These are phyloP conservation scores for Aplysina aerophoba DNA, from an alignment of 37 sponge, comb jelly and placozoan genomes.

Conservation along the genomic window DNA sequence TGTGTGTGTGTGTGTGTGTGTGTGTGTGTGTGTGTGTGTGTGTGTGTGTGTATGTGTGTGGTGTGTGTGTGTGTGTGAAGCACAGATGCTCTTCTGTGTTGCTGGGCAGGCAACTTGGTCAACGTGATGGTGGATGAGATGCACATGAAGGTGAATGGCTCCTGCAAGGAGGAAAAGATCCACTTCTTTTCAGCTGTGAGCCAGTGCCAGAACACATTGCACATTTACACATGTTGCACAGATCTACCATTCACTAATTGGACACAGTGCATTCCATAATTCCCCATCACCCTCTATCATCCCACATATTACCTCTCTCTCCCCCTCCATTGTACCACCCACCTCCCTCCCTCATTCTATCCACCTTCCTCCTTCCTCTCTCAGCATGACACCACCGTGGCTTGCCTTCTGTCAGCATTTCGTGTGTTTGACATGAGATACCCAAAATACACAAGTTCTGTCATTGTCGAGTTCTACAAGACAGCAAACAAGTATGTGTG, in stretches of 20 bases:
- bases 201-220: no score
- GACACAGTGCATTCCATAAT: no score
- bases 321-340: background rate
- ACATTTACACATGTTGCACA: no score
- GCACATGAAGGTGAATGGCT: background rate
- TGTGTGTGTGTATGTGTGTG: background rate
- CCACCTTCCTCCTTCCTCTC: background rate
- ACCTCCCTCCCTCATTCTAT: background rate
- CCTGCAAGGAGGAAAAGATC: background rate
- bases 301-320: no score
- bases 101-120: background rate
- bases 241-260: no score
- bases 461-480: slow-evolving; percentile 77
- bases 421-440: slow-evolving; percentile 60
- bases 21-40: slow-evolving; percentile 11
- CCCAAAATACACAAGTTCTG: slow-evolving; percentile 77
- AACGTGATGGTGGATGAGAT: slow-evolving; percentile 19
- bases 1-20: slow-evolving; percentile 41
- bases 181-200: slow-evolving; percentile 30
- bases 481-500: background rate
- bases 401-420: slow-evolving; percentile 75
- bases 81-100: background rate
- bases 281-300: no score
- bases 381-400: slow-evolving; percentile 69
- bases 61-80: slow-evolving; percentile 28